Evolutionary conservation across 2,113 vertebrate genomes (phyloP), one percentile per base, ranked within the genome.

Genomic region (Fregata magnificens): DNA sequence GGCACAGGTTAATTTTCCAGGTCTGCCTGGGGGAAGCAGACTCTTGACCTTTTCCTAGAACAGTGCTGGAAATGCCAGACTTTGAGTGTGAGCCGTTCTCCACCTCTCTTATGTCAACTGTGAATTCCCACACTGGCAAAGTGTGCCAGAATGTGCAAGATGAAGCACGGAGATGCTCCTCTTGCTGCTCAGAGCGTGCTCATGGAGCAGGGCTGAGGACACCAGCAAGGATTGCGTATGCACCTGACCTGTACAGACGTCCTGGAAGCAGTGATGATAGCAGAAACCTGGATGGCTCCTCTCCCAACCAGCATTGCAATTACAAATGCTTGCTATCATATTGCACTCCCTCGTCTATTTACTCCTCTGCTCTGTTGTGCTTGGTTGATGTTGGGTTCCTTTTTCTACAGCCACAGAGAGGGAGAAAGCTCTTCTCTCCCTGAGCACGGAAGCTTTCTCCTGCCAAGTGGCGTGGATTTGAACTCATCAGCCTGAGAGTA

Each of bases 141-240:
- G 28, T 17, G 31, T 61, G 53, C 47, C 32, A 63, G 40, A 42
- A 45, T 9, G 25, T 25, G 45, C 34, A 29, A 19, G 50, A 22
- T 1, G 1, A 59, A 72, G 44, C 34, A 5, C 1, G 1, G n/a
- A 38, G n/a, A 55, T 2, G 9, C 61, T 81, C n/a, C 25, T 87
- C 31, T 17, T 38, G 29, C 63, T 69, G 44, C 78, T 84, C 59
- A n/a, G 78, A 70, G 19, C 14, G 19, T 1, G 7, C 11, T 58
- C 7, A 5, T 7, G 36, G 45, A 55, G 44, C 73, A 63, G 29
- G 21, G 16, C 3, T 67, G 52, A 58, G 56, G 53, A 17, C 25
- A 22, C 28, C 53, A 90, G 13, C 0, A 0, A 66, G 62, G 15
- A 28, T 16, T 40, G 3, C 0, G 0, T 17, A 13, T 32, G 14